Evolutionary conservation across 2,113 vertebrate species (phyloP), one percentile per base, ranked within the genome.

Genomic region (Turnix velox): DNA sequence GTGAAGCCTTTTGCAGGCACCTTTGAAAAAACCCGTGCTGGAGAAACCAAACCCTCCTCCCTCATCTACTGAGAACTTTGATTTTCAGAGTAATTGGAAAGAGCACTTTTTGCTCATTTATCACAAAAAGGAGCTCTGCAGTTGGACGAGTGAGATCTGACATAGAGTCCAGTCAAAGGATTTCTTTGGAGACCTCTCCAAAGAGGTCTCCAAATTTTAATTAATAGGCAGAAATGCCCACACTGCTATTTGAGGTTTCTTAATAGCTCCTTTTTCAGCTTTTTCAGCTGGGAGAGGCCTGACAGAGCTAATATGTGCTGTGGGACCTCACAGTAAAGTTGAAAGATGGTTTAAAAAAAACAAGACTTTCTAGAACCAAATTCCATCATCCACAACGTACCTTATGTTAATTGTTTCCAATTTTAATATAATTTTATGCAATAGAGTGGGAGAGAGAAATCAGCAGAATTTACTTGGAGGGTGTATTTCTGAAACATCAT

Each of bases 301-400:
- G 58, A 33, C 16, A 67, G 74, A 58, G 23, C 0, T 0, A 91
- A 69, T 9, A 7, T 4, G 46, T 0, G 0, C 51, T n/a, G 14
- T 23, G 49, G 61, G 18, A 75, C 25, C 48, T 72, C 46, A 49
- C 6, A 4, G 48, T 9, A 25, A 84, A 84, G 59, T 68, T 81
- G 27, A 46, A 71, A 49, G 40, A 33, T 13, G n/a, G 13, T 8
- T 33, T 66, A 31, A 54, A 81, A 46, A 63, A 4, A 8, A 61
- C 13, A 42, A 46, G 45, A 25, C 19, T 35, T n/a, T 65, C 83
- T 63, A 73, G 45, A 80, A 40, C 68, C 62, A 33, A 54, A 23
- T 30, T 33, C 35, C 14, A 5, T 15, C 18, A 30, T 14, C 55
- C 57, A 54, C 45, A 31, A 10, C 3, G 0, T 30, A 40, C 22